Base-by-base conservation (phyloP, 64 coral and sea anemone genomes). In the Catalaphyllia jardinei region DNA sequence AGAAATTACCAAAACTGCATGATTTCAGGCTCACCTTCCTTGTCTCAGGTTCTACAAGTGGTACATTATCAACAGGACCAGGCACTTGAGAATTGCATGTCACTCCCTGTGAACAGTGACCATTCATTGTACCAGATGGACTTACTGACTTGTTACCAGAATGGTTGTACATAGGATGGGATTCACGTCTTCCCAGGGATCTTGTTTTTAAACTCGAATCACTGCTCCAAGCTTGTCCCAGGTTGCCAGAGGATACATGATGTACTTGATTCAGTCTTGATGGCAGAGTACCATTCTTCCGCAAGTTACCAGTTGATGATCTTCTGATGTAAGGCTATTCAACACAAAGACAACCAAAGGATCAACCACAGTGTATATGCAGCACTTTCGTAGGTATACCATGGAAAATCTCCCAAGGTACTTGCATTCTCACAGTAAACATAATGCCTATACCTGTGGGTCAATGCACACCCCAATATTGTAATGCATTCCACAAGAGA, bases 11-110 rank as follows among this genome's bases (percentile, higher is more conserved):
- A 69, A 20, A 67, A 55, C 52, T 29, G 60, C 22, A 0, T 24
- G 39, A 72, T 60, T 4, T 77, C 61, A 67, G 20, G 64, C 64
- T 30, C 60, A 98, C 96, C 96, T 98, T 98, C 74, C 96, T 89
- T 33, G 87, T 79, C 25, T 98, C 96, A 88, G 80, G 67, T 67
- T 98, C 96, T 22, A 98, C 86, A 20, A 98, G 86, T 27, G 87
- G 90, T 2, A 91, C 76, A 74, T 98, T 98, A 88, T 98, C 94
- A 78, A 98, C 87, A 10, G 90, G 91, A 8, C 96, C 96, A 67
- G 96, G 96, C 20, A 78, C 94, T 13, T 80, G 75, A 20, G 71
- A 83, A 9, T 28, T 29, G 24, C 51, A 87, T 46, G 67, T 31
- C 52, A 55, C 74, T n/a, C 67, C 87, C 0, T 63, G 38, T 52